These are phyloP conservation scores for Pammene fasciana DNA, from an alignment of 2,888 invertebrate genomes.

Conservation along the genomic window DNA sequence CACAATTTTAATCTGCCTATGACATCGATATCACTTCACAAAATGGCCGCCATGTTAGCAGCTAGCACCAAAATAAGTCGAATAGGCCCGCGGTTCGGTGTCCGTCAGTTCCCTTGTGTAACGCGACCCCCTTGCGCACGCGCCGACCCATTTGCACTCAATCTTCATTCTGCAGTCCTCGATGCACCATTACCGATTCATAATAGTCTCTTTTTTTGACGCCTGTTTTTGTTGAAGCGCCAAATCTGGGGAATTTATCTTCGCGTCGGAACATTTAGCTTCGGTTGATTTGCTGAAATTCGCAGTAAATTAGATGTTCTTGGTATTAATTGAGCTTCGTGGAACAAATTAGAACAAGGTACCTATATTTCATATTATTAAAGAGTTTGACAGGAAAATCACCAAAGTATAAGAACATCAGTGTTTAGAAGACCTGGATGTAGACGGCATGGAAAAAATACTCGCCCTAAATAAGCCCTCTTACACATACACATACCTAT, in stretches of 20 bases:
- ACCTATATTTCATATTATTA: background rate
- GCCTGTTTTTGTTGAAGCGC: conserved; percentile 56
- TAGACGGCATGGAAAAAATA: no score
- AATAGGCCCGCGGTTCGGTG: conserved; percentile 44
- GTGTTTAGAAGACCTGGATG: no score
- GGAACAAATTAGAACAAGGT: background rate
- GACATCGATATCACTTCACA: no score
- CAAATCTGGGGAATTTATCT: conserved; percentile 51
- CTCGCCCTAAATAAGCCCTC: no score
- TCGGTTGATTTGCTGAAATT: conserved; percentile 29
- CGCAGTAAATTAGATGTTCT: conserved; percentile 3
- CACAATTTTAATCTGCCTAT: no score
- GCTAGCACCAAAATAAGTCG: background rate
- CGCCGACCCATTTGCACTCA: conserved; percentile 78
- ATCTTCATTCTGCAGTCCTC: conserved; percentile 76
- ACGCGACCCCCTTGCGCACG: conserved; percentile 71
- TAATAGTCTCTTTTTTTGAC: conserved; percentile 63
- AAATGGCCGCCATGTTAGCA: background rate
- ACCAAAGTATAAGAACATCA: no score
- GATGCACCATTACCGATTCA: conserved; percentile 78
- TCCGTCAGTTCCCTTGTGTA: conserved; percentile 53
- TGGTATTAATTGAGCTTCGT: conserved; percentile 15
- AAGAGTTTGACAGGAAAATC: background rate
- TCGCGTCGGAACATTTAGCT: conserved; percentile 37
- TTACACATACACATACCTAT: no score